Evolutionary conservation across 2,888 invertebrate genomes (phyloP), one percentile per base, ranked within the genome.

Genomic region (Drosophila acutilabella): DNA sequence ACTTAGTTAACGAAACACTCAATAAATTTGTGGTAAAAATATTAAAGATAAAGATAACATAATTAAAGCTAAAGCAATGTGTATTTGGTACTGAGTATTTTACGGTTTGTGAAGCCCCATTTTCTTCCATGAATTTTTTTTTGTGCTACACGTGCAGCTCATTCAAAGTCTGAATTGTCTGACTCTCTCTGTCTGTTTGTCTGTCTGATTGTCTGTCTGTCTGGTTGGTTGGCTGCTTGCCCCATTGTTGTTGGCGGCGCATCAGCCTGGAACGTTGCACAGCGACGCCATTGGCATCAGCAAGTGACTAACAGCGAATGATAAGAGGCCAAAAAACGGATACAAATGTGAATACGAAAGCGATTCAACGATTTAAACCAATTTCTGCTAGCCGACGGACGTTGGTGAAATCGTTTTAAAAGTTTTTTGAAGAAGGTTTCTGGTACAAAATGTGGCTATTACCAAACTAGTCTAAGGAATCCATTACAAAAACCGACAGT

Each of bases 201-300:
- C 36, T 13, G 36, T 14, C 42, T 70, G 44, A 14, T 18, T 51
- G 33, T 4, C 18, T 64, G 33, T 4, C 18, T 64, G 45, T 14
- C 36, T 38, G 20, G 13, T 41, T 53, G 33, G 4, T 30, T 53
- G 33, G 4, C 13, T 51, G 45, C 5, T 23, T 51, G 38, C n/a
- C 64, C 38, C 62, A 54, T 54, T 71, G 50, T 59, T 80, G 74
- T 61, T 59, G 59, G 36, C 54, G 67, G 59, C 71, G 71, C 78
- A 81, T 61, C 75, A 80, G 86, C 69, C 70, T 78, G 82, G 85
- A 85, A 82, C 75, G 72, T 59, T 86, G 78, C 80, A 78, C 80
- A 82, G 48, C 69, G 60, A 65, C 64, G 56, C 58, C 66, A 73
- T 68, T 78, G 81, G 76, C 71, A 73, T 70, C 62, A 74, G 66